Conservation (phyloP, 1,140 invertebrate species). For the Oppia nitens region DNA sequence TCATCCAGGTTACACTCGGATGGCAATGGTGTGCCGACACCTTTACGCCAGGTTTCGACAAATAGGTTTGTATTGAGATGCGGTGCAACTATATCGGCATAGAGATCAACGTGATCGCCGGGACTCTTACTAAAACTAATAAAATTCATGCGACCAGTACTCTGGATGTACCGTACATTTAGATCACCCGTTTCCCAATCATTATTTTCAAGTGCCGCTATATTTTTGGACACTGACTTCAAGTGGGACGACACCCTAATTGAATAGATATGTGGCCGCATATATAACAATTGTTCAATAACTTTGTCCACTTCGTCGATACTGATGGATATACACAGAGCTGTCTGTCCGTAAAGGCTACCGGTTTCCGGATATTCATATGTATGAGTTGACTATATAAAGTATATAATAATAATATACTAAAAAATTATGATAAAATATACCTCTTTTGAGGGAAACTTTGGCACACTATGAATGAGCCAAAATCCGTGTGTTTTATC, state of each 20-base stretch:
- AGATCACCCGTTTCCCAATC: neutral
- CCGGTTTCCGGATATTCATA: conserved; percentile 60
- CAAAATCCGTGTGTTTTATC: conserved; percentile 46
- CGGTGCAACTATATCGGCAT: conserved; percentile 58
- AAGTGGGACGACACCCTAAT: neutral
- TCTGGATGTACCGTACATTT: neutral
- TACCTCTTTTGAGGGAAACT: conserved; percentile 40
- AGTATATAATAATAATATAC: neutral
- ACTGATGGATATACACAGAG: conserved; percentile 59
- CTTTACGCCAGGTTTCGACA: conserved; percentile 76
- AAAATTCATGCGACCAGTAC: neutral
- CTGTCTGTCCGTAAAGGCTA: conserved; percentile 57
- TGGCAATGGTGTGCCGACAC: conserved; percentile 35
- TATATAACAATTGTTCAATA: conserved; percentile 29
- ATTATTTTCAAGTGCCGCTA: neutral
- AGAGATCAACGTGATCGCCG: conserved; percentile 48
- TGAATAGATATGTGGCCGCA: neutral
- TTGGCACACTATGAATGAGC: conserved; percentile 77
- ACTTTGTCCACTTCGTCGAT: conserved; percentile 44
- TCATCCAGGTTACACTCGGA: conserved; percentile 38
- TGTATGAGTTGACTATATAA: conserved; percentile 1
- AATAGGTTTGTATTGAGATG: conserved; percentile 47
- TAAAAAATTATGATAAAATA: neutral
- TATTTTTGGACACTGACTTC: neutral
- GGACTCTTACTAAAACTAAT: conserved; percentile 43